Evolutionary conservation across 2,888 invertebrate species (phyloP).

Genomic region (Plebejus argus): DNA sequence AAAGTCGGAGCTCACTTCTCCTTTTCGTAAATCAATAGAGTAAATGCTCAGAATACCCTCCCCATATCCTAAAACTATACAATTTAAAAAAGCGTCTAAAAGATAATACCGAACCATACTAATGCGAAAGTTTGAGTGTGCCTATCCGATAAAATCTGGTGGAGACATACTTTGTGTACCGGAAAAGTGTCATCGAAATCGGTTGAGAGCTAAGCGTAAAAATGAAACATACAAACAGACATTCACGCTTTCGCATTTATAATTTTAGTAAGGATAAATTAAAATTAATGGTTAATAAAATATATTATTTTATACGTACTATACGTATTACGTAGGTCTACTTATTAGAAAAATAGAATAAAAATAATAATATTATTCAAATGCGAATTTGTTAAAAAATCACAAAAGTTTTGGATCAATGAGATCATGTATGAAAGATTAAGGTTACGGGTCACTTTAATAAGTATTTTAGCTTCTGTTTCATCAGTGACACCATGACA

Average conservation of each 20-base stretch:
- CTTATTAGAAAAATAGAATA: neutral
- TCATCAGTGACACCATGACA: too few species aligned
- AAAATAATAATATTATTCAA: neutral
- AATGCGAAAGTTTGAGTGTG: neutral
- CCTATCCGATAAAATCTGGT: neutral
- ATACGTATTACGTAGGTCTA: neutral
- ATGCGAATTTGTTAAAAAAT: neutral
- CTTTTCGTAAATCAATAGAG: neutral
- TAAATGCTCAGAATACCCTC: neutral
- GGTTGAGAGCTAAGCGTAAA: neutral
- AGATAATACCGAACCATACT: neutral
- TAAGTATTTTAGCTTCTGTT: too few species aligned
- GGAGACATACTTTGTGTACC: neutral
- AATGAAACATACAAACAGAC: neutral
- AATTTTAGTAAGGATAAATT: neutral
- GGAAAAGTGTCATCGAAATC: neutral
- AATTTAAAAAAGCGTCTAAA: neutral
- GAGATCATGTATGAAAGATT: too few species aligned
- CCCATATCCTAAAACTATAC: neutral
- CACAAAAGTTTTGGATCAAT: slow-evolving; percentile 14
- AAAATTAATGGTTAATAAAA: neutral
- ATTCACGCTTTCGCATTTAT: neutral
- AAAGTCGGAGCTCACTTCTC: neutral
- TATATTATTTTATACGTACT: neutral
- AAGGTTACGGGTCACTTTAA: too few species aligned